Base-by-base conservation (phyloP, 1,140 invertebrate species). In the Heliconius eleuchia region DNA sequence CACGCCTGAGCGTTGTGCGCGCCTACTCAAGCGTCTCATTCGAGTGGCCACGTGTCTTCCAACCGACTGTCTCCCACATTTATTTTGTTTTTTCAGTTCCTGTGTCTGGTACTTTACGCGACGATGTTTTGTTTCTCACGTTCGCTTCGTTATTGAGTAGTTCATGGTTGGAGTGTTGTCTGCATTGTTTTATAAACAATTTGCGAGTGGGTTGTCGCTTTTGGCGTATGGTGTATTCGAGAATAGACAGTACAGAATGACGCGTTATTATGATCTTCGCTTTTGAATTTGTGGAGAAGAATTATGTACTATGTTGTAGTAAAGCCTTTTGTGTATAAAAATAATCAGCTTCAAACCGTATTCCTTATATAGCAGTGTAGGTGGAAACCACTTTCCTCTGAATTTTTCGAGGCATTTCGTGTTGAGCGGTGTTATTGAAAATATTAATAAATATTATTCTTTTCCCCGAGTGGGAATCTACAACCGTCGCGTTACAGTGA, bases 1-100 rank as follows among this genome's bases (percentile, higher is more conserved):
- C 55, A 6, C 60, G 60, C 27, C 23, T 13, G 11, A 73, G 39
- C 77, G 73, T 30, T 46, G 50, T 76, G 42, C 74, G 79, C 60
- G 79, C 74, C 71, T 80, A 80, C 79, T 80, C 79, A 71, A 80
- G 79, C 74, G 71, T 76, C n/a, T 27, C 79, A 77, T 80, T 80
- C 79, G 76, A 80, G 79, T 80, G 78, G 74, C 78, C 74, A 76
- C 79, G 74, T 76, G 79, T 76, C 60, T 76, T 66, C 74, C 55
- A 19, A 72, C 27, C 71, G 57, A 75, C 72, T 76, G 78, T 79
- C 57, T 66, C 74, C 46, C 71, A 73, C 73, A 71, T 60, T 73
- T 72, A 50, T 77, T 46, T 72, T 72, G 42, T n/a, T 77, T 37
- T 19, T 57, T 72, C 70, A 71, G 70, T 60, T 30, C 52, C 39